Conservation (phyloP, 2,888 invertebrate species). For the Panopea generosa region DNA sequence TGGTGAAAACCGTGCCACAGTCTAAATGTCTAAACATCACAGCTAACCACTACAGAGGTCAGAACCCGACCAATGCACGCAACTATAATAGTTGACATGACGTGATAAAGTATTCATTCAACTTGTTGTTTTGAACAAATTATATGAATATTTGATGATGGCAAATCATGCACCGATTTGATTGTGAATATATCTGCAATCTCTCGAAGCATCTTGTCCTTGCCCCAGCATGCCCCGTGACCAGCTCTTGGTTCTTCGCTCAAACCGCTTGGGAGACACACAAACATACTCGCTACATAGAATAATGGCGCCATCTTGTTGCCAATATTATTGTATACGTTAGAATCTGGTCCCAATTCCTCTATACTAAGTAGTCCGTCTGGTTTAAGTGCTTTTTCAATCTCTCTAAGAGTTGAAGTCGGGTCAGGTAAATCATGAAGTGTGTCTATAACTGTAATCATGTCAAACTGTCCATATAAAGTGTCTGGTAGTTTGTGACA, state of each 20-base stretch:
- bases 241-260: slow-evolving; percentile 16
- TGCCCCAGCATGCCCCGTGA: slow-evolving; percentile 41
- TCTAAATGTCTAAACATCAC: no score
- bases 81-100: no score
- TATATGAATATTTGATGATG: no score
- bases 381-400: slow-evolving; percentile 12
- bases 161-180: no score
- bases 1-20: no score
- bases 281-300: slow-evolving; percentile 29
- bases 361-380: slow-evolving; percentile 16
- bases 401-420: slow-evolving; percentile 5
- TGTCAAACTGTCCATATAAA: slow-evolving; percentile 17
- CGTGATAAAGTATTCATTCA: no score
- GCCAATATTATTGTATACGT: slow-evolving; percentile 12
- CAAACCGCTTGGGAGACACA: slow-evolving; percentile 39
- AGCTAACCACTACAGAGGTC: no score
- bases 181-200: no score
- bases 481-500: slow-evolving; percentile 7
- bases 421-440: slow-evolving; percentile 26
- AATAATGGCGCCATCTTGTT: slow-evolving; percentile 3
- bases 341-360: slow-evolving; percentile 13
- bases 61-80: no score
- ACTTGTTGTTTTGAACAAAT: no score
- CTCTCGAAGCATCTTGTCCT: slow-evolving; percentile 17
- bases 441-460: slow-evolving; percentile 14